phyloP scores from a whole-genome alignment of 2,797 vertebrate genomes.

The Semaprochilodus insignis region DNA sequence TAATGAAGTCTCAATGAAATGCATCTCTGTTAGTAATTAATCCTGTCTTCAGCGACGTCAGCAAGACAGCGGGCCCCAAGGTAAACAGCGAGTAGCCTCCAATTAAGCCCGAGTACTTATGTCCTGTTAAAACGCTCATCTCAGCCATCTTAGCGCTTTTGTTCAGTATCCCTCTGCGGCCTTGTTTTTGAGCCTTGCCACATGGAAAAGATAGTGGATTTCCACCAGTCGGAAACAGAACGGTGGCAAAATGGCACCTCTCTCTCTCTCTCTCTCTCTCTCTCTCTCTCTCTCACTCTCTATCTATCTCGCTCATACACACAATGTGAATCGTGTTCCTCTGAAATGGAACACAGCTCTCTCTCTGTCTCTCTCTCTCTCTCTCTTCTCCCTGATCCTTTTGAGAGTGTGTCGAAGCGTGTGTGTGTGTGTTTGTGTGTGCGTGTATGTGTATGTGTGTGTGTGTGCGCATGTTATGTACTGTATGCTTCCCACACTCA shows the following conservation, averaged over 20 bases:
- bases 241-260: slow-evolving; percentile 45
- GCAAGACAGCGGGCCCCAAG: neutral
- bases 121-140: neutral
- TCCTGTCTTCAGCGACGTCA: slow-evolving; percentile 8
- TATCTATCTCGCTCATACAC: slow-evolving; percentile 36
- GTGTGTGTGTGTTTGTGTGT: slow-evolving; percentile 21
- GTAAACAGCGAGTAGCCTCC: slow-evolving; percentile 14
- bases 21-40: slow-evolving; percentile 18
- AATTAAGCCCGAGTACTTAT: neutral
- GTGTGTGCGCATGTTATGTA: slow-evolving; percentile 19
- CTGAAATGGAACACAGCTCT: slow-evolving; percentile 41
- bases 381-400: slow-evolving; percentile 34
- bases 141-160: neutral
- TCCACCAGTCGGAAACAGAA: slow-evolving; percentile 19
- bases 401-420: slow-evolving; percentile 19
- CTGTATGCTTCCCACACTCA: slow-evolving; percentile 63
- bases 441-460: slow-evolving; percentile 25
- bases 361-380: slow-evolving; percentile 33
- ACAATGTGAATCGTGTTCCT: slow-evolving; percentile 30
- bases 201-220: neutral
- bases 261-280: neutral
- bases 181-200: neutral
- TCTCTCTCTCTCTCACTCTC: neutral
- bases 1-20: slow-evolving; percentile 29
- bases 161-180: neutral